phyloP scores from a whole-genome alignment of 2,113 vertebrate species.

The Oceanodroma tethys region DNA sequence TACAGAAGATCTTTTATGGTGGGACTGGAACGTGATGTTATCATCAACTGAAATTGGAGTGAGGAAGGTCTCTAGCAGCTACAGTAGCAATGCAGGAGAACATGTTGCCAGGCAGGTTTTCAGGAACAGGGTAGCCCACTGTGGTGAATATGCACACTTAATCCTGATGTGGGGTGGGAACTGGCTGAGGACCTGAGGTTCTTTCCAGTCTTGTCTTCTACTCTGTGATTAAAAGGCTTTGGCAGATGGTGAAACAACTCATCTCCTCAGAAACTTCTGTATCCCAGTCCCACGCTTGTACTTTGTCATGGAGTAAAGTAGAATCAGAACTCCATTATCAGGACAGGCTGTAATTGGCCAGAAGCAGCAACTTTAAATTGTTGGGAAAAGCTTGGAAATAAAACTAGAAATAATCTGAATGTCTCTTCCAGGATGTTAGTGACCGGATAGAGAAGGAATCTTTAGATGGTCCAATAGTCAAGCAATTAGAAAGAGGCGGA shows the following conservation, averaged over 20 bases:
- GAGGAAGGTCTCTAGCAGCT: not conserved
- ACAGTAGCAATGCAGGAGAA: not conserved
- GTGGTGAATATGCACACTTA: not conserved
- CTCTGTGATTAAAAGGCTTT: not conserved
- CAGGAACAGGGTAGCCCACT: not conserved
- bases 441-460: conserved; percentile 97
- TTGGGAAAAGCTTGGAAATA: not conserved
- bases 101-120: not conserved
- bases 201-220: not conserved
- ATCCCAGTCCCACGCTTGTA: not conserved
- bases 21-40: accelerated
- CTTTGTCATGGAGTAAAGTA: not conserved
- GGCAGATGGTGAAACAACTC: not conserved
- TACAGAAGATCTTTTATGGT: not conserved
- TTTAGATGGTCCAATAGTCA: conserved; percentile 89
- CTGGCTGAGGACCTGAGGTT: not conserved
- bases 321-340: not conserved
- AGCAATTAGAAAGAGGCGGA: conserved; percentile 90
- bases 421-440: conserved; percentile 87
- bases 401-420: not conserved
- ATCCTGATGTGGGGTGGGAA: not conserved
- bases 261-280: not conserved
- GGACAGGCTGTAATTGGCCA: not conserved
- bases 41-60: accelerated
- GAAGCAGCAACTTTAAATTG: not conserved